These are phyloP conservation scores for Pangasius macronema DNA, from an alignment of 2,797 vertebrate genomes.

Conservation along the genomic window DNA sequence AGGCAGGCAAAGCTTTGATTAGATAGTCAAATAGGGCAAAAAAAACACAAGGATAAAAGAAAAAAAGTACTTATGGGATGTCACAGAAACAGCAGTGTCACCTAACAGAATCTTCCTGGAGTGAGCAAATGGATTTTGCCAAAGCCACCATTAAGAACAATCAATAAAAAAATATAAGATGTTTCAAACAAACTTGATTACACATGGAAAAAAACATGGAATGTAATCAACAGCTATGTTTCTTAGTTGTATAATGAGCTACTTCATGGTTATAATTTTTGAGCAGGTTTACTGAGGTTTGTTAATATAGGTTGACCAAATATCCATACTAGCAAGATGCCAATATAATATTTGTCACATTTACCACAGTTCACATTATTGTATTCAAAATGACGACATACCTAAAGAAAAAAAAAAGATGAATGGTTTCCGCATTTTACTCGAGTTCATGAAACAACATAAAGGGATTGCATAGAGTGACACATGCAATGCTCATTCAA, in stretches of 20 bases:
- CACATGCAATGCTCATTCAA: not conserved
- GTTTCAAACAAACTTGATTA: not conserved
- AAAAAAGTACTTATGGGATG: conserved; percentile 22
- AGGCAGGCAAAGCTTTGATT: conserved; percentile 36
- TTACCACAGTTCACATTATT: not conserved
- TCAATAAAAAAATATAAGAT: conserved; percentile 16
- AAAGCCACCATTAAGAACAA: conserved; percentile 23
- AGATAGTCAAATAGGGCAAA: conserved; percentile 43
- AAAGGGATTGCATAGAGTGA: not conserved
- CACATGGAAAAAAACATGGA: not conserved
- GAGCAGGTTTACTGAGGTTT: not conserved
- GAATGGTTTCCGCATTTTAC: not conserved
- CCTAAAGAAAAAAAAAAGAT: not conserved
- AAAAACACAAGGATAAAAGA: conserved; percentile 31
- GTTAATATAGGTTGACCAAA: not conserved
- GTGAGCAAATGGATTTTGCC: not conserved
- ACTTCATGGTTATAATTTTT: not conserved
- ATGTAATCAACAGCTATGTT: not conserved
- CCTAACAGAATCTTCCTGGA: conserved; percentile 18
- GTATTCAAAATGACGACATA: not conserved
- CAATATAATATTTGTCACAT: not conserved
- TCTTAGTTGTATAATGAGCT: not conserved
- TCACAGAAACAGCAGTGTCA: conserved; percentile 27
- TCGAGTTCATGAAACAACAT: not conserved
- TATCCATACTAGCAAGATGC: not conserved